phyloP scores from a whole-genome alignment of 1,140 invertebrate genomes.

The Plodia interpunctella region DNA sequence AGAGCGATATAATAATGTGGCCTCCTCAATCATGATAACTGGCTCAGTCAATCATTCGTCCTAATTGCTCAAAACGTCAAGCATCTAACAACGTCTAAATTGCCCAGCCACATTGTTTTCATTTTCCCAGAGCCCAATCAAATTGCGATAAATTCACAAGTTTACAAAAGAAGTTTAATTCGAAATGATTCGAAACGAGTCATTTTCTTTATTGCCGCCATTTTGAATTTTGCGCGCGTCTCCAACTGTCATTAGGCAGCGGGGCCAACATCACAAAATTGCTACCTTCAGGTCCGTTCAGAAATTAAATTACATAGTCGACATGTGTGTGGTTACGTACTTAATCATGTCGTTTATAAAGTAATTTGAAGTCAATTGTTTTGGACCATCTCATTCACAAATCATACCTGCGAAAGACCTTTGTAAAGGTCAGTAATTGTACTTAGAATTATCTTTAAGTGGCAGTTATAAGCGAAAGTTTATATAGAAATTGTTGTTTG shows the following conservation, averaged over 20 bases:
- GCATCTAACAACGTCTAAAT: no score
- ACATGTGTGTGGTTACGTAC: slow-evolving; percentile 23
- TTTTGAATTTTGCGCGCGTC: slow-evolving; percentile 55
- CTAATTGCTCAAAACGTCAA: no score
- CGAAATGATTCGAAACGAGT: slow-evolving; percentile 48
- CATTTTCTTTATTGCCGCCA: slow-evolving; percentile 47
- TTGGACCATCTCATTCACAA: slow-evolving; percentile 10
- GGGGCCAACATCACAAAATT: slow-evolving; percentile 57
- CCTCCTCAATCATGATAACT: no score
- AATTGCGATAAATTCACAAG: neutral
- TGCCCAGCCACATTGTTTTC: neutral
- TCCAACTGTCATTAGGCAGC: slow-evolving; percentile 56
- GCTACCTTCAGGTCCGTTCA: slow-evolving; percentile 49
- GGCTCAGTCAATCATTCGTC: no score
- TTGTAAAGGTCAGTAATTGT: neutral
- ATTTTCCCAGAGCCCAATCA: neutral
- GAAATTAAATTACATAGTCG: slow-evolving; percentile 57
- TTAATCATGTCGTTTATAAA: slow-evolving; percentile 30
- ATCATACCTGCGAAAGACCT: neutral
- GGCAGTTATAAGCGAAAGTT: neutral
- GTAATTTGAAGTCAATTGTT: slow-evolving; percentile 16
- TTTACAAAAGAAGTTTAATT: slow-evolving; percentile 28
- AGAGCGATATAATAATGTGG: no score
- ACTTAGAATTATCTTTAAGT: neutral
- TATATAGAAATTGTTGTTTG: no score